These are phyloP conservation scores for Phrixothrix hirtus DNA, from an alignment of 2,888 invertebrate genomes.

Conservation along the genomic window DNA sequence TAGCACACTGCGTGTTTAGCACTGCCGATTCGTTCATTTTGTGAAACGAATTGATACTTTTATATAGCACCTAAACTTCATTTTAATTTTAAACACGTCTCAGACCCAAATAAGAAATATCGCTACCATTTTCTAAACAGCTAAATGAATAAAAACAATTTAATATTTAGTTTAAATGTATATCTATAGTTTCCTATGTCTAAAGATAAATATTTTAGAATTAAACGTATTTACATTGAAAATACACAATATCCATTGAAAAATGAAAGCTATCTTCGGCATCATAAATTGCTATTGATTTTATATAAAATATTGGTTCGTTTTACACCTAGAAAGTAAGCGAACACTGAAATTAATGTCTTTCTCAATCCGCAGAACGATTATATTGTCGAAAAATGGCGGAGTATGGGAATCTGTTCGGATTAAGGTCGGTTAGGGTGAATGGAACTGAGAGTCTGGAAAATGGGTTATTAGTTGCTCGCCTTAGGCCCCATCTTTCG, in stretches of 20 bases:
- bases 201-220: neutral
- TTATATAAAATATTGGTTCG: constrained; percentile 33
- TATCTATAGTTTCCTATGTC: no score
- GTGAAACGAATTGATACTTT: constrained; percentile 13
- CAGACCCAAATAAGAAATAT: no score
- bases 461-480: constrained; percentile 45
- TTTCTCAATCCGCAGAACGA: constrained; percentile 34
- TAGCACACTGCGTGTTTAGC: constrained; percentile 26
- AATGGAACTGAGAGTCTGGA: constrained; percentile 38
- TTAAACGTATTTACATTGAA: neutral
- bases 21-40: constrained; percentile 21
- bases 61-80: constrained; percentile 5
- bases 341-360: constrained; percentile 34
- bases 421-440: constrained; percentile 28
- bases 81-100: constrained; percentile 8
- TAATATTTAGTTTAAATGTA: no score
- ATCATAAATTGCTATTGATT: constrained; percentile 37
- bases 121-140: constrained; percentile 4
- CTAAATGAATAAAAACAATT: no score
- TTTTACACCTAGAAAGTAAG: constrained; percentile 27
- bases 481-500: constrained; percentile 37
- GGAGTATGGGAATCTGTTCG: constrained; percentile 26
- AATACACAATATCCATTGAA: constrained; percentile 2
- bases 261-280: constrained; percentile 21
- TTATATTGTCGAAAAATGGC: constrained; percentile 38